Base-by-base conservation (phyloP, 1,140 invertebrate species). In the Drosophila athabasca region DNA sequence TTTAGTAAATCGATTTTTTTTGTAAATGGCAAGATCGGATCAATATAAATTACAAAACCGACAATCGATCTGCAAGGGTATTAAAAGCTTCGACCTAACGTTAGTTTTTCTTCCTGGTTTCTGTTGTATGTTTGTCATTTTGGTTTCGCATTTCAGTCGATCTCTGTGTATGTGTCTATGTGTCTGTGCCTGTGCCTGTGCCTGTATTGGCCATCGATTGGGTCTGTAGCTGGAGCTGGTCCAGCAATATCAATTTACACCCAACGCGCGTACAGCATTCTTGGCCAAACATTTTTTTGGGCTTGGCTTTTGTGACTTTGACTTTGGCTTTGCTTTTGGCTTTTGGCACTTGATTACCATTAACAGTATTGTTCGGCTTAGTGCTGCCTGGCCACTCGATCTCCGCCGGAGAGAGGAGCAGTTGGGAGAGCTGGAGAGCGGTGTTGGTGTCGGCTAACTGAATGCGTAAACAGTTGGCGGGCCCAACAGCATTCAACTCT, bases 211-310 rank as follows among this genome's bases (percentile, higher is more conserved):
- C 3, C 31, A 35, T 11, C 9, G 31, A 35, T 39, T 39, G 35
- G 11, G 1, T 11, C 35, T 39, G 35, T 1, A 39, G 35, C 22
- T 68, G 51, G 50, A 31, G 44, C 67, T 58, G 64, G 67, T 58
- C 67, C 67, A 69, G 19, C 64, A 43, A 45, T 35, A 55, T 45
- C 78, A 80, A 80, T 80, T 80, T 81, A 74, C 70, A 81, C 58
- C 62, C 78, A 81, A 48, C 13, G 49, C 44, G 59, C 61, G 62
- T 80, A 71, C 60, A 50, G 48, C 58, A 80, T 76, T 82, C 74
- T 77, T 53, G 58, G 62, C 29, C 67, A 17, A 35, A 69, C 50
- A 24, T 19, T 67, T 19, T 67, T 54, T 71, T 71, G 68, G 68
- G 68, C 68, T 71, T 71, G 68, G 68, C 68, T 60, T 67, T 71